A percentile compares a stretch with the other conserved stretches of the same genome.
Conservation (phyloP, 2,113 vertebrate genomes). For the Eurystomus gularis region DNA sequence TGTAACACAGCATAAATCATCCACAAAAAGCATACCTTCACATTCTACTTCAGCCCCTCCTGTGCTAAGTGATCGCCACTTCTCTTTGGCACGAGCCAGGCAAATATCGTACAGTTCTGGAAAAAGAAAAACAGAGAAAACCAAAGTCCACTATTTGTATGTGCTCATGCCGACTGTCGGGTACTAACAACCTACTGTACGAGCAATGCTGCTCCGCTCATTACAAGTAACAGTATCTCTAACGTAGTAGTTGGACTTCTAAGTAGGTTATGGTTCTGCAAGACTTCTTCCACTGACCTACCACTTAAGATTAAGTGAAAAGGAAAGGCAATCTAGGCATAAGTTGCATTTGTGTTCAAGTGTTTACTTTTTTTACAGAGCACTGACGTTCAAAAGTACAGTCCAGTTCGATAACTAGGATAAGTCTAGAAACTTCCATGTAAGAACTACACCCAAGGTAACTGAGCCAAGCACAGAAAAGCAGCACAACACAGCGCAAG, state of each 20-base stretch:
- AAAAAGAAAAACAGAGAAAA: not conserved
- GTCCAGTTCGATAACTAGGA: not conserved
- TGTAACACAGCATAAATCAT: not conserved
- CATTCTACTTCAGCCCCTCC: slow-evolving; percentile 74
- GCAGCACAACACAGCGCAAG: not conserved
- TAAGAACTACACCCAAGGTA: not conserved
- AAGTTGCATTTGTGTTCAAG: not conserved
- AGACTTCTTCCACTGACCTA: not conserved
- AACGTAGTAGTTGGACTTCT: not conserved
- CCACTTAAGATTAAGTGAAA: not conserved
- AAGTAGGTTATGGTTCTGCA: not conserved
- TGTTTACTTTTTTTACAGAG: not conserved
- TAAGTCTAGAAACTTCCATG: not conserved
- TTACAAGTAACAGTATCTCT: not conserved
- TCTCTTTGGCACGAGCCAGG: slow-evolving; percentile 89
- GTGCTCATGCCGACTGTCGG: not conserved
- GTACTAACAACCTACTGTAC: accelerated
- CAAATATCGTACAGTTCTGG: slow-evolving; percentile 93
- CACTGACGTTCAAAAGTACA: not conserved
- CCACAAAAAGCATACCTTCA: slow-evolving; percentile 74
- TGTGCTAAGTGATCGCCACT: slow-evolving; percentile 80
- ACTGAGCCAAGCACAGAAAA: not conserved
- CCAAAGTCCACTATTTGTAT: not conserved
- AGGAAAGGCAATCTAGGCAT: not conserved
- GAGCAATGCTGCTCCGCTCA: not conserved